Evolutionary conservation across 2,888 invertebrate species (phyloP).

Genomic region (Andrena fulva): DNA sequence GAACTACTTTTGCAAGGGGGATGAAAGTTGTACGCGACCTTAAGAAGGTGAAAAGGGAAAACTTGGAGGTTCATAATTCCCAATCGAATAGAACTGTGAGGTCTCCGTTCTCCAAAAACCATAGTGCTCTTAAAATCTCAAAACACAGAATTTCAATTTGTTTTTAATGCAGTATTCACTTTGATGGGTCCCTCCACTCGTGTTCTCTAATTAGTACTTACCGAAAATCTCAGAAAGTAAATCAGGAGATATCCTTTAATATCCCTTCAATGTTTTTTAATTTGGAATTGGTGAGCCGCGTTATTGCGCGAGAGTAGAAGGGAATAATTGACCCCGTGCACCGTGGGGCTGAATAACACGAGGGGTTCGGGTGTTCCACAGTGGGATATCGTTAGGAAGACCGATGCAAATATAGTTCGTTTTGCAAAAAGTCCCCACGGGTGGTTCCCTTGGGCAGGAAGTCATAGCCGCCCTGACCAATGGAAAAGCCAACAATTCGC

Average conservation of each 20-base stretch:
- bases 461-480: background rate
- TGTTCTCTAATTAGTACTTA: too few species aligned
- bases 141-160: background rate
- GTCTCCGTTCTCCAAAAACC: too few species aligned
- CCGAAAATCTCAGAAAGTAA: too few species aligned
- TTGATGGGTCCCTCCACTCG: too few species aligned
- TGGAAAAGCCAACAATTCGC: constrained; percentile 35
- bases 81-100: background rate
- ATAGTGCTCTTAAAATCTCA: too few species aligned
- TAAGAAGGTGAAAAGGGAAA: background rate
- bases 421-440: constrained; percentile 19
- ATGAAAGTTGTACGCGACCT: background rate
- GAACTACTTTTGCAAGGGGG: too few species aligned
- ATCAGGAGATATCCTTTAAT: background rate
- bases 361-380: constrained; percentile 2
- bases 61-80: background rate
- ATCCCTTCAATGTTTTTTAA: background rate
- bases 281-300: background rate
- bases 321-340: background rate
- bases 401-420: background rate
- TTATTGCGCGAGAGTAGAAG: background rate
- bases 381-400: constrained; percentile 9
- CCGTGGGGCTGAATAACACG: constrained; percentile 1
- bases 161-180: background rate
- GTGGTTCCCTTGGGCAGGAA: constrained; percentile 13